These are phyloP conservation scores for Azemiops feae DNA, from an alignment of 2,113 vertebrate genomes.

Conservation along the genomic window DNA sequence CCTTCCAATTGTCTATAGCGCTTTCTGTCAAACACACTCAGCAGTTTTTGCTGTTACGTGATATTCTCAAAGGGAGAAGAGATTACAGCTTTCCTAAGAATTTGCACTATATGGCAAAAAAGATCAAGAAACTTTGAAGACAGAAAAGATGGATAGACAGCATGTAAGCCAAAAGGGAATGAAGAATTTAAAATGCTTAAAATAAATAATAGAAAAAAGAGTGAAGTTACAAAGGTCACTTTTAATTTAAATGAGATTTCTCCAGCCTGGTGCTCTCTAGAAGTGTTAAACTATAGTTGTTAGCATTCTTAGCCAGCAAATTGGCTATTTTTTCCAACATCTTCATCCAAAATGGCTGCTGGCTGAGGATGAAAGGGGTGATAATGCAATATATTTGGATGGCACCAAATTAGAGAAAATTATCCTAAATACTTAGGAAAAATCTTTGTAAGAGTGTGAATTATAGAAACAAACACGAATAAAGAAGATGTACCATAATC, in stretches of 20 bases:
- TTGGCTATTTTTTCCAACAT: background rate
- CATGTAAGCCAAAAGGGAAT: slow-evolving; percentile 54
- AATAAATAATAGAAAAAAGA: slow-evolving; percentile 18
- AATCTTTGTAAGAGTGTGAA: background rate
- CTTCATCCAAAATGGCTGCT: background rate
- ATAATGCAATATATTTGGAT: too few species aligned
- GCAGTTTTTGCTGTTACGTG: slow-evolving; percentile 57
- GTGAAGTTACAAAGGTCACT: background rate
- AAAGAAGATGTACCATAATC: background rate
- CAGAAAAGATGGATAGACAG: slow-evolving; percentile 40
- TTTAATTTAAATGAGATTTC: background rate
- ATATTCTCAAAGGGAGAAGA: slow-evolving; percentile 62
- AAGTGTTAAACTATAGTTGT: background rate
- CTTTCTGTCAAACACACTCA: slow-evolving; percentile 48
- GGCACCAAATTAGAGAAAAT: too few species aligned
- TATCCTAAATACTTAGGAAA: background rate
- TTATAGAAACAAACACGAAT: background rate
- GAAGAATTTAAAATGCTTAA: slow-evolving; percentile 17
- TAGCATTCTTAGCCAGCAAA: background rate
- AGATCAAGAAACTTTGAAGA: slow-evolving; percentile 43
- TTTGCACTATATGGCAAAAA: slow-evolving; percentile 63
- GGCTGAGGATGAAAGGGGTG: too few species aligned
- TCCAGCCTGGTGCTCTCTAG: background rate
- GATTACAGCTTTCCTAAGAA: slow-evolving; percentile 61
- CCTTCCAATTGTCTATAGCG: slow-evolving; percentile 41